Conservation (phyloP, 2,888 invertebrate genomes). For the Tetheella fluctuosa region DNA sequence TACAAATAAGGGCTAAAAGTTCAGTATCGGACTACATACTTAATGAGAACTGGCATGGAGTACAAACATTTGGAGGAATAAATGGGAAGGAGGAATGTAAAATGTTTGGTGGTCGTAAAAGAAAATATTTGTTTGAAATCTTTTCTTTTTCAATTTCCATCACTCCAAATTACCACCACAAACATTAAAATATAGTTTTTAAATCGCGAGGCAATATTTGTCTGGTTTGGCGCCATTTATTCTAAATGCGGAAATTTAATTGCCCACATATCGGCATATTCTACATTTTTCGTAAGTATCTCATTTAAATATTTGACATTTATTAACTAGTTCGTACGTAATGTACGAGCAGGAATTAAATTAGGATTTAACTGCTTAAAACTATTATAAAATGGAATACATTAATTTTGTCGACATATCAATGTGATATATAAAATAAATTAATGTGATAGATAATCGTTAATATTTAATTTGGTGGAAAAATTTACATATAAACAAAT, state of each 20-base stretch:
- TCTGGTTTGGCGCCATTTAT: background rate
- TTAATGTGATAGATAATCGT: background rate
- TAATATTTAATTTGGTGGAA: too few species aligned
- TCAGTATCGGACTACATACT: conserved; percentile 2
- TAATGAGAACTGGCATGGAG: conserved; percentile 2
- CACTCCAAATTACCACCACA: too few species aligned
- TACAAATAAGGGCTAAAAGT: conserved; percentile 12
- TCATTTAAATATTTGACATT: background rate
- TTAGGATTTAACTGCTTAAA: background rate
- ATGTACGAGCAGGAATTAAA: background rate
- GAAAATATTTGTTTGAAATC: too few species aligned
- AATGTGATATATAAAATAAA: background rate
- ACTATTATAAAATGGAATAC: background rate
- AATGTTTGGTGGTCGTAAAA: background rate
- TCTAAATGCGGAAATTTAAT: background rate
- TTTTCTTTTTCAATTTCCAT: too few species aligned
- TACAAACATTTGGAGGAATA: background rate
- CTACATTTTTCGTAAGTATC: background rate
- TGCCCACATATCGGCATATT: too few species aligned
- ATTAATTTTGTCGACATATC: background rate
- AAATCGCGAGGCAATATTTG: background rate
- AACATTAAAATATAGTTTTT: background rate
- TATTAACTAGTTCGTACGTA: background rate
- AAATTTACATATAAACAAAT: too few species aligned
- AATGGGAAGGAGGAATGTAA: background rate